A percentile compares a stretch with the other conserved stretches of the same genome.
Conservation (phyloP, 1,140 invertebrate species). For the Littorina saxatilis region DNA sequence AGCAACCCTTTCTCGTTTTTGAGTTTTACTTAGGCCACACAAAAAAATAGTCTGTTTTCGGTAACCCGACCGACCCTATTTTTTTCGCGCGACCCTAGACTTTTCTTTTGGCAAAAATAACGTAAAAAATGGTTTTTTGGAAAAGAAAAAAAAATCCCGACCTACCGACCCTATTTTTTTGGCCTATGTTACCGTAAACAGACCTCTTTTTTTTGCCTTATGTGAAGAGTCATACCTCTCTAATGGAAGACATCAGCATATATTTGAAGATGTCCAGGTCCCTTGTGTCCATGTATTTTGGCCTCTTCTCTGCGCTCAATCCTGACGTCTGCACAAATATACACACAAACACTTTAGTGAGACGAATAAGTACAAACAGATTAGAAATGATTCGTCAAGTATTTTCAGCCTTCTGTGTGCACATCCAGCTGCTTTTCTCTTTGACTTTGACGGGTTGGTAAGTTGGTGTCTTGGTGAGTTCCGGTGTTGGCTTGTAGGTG, state of each 20-base stretch:
- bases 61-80: too few species aligned
- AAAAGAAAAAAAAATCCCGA: too few species aligned
- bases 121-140: too few species aligned
- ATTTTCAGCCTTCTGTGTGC: not conserved
- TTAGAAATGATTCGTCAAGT: not conserved
- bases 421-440: not conserved
- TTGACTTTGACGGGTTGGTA: not conserved
- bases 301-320: conserved; percentile 38
- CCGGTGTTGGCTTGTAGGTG: too few species aligned
- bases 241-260: conserved; percentile 38
- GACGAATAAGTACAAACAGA: not conserved
- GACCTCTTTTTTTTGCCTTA: too few species aligned
- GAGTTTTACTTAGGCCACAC: too few species aligned
- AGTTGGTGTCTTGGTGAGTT: not conserved
- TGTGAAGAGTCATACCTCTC: conserved; percentile 40
- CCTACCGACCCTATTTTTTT: too few species aligned
- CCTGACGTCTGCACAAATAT: not conserved
- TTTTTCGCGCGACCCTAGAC: too few species aligned
- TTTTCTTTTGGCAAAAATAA: too few species aligned
- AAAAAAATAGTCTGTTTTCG: too few species aligned
- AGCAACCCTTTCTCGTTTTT: too few species aligned
- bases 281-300: conserved; percentile 50
- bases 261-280: conserved; percentile 47
- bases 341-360: not conserved
- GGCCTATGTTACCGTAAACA: too few species aligned